Evolutionary conservation across 1,140 invertebrate species (phyloP).

Genomic region (Drosophila subobscura): DNA sequence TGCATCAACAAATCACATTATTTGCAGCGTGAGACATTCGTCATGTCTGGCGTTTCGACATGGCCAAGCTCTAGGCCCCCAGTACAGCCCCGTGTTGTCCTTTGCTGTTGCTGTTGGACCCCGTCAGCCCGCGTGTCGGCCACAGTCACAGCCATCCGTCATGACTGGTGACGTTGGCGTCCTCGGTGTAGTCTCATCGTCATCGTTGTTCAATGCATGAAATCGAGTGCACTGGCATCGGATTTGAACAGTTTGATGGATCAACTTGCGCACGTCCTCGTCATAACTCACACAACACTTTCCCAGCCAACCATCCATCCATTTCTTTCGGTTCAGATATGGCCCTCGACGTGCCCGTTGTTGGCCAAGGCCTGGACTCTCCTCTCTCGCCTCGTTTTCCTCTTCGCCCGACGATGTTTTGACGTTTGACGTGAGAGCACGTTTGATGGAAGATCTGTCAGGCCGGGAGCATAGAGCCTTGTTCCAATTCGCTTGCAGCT

Average conservation of each 20-base stretch:
- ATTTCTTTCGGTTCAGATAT: constrained; percentile 5
- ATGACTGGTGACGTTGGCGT: constrained; percentile 64
- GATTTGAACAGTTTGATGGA: constrained; percentile 81
- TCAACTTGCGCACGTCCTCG: constrained; percentile 77
- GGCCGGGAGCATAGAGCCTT: constrained; percentile 64
- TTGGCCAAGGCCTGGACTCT: constrained; percentile 61
- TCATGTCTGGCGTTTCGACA: constrained; percentile 49
- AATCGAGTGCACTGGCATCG: constrained; percentile 66
- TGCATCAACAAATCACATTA: constrained; percentile 69
- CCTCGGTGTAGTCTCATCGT: constrained; percentile 43
- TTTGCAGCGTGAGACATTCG: constrained; percentile 67
- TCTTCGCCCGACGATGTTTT: constrained; percentile 28
- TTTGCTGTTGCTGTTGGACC: constrained; percentile 31
- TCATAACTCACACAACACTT: constrained; percentile 81
- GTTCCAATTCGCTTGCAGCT: constrained; percentile 69
- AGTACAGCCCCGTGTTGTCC: constrained; percentile 27
- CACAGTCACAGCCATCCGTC: constrained; percentile 77
- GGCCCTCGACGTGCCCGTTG: constrained; percentile 19
- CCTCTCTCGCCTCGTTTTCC: constrained; percentile 17
- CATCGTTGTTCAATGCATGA: constrained; percentile 58
- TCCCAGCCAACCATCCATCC: constrained; percentile 23
- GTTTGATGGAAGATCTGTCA: constrained; percentile 80
- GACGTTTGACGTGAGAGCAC: constrained; percentile 79
- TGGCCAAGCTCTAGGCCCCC: constrained; percentile 11
- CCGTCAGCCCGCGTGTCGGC: constrained; percentile 48